Conservation (phyloP, 35 echinoderm and acorn worm species). For the Apostichopus japonicus region DNA sequence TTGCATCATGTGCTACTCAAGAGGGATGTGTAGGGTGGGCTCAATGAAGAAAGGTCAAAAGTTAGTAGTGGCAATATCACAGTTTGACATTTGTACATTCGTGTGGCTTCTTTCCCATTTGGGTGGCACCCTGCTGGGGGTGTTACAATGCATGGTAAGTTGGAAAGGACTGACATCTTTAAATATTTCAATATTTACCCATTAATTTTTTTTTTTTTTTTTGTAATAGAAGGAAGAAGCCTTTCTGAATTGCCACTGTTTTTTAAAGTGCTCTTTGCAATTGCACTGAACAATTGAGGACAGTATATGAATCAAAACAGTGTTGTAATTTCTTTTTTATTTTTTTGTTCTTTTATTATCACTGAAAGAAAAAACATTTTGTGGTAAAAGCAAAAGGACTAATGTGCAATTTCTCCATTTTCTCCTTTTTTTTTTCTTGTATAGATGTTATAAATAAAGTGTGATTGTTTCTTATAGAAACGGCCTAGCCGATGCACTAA, state of each 20-base stretch:
- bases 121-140: neutral
- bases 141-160: neutral
- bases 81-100: neutral
- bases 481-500: constrained; percentile 26
- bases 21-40: constrained; percentile 10
- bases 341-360: constrained; percentile 4
- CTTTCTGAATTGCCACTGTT: neutral
- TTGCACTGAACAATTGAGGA: neutral
- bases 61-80: neutral
- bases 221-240: neutral
- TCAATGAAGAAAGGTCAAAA: neutral
- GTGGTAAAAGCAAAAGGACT: constrained; percentile 37
- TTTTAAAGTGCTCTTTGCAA: constrained; percentile 1
- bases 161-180: neutral
- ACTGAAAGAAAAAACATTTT: neutral
- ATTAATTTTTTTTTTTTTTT: neutral
- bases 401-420: constrained; percentile 52
- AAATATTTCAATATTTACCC: neutral
- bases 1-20: neutral
- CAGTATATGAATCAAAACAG: neutral
- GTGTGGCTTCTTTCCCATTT: neutral
- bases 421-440: constrained; percentile 14
- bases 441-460: constrained; percentile 38
- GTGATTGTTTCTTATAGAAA: constrained; percentile 54
- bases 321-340: neutral